Evolutionary conservation across 1,140 invertebrate species (phyloP).

Genomic region (Rhynchophorus ferrugineus): DNA sequence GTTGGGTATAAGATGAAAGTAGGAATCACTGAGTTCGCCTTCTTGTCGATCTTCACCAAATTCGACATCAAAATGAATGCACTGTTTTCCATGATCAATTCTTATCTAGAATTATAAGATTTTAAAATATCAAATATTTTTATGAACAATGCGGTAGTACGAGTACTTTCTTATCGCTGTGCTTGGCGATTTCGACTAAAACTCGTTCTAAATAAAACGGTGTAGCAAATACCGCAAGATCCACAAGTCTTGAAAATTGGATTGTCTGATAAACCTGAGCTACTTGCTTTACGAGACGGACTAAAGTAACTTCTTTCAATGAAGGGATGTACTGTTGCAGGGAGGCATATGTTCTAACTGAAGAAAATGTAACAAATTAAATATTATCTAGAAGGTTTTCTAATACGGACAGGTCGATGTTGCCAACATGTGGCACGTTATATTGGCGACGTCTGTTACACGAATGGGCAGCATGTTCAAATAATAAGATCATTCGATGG

Average conservation of each 20-base stretch:
- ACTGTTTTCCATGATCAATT: constrained; percentile 53
- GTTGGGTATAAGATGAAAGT: constrained; percentile 89
- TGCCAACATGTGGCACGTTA: no score
- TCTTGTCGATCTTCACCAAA: constrained; percentile 86
- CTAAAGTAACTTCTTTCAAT: constrained; percentile 86
- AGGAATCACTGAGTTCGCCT: constrained; percentile 86
- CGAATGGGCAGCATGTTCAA: no score
- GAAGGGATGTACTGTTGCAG: constrained; percentile 76
- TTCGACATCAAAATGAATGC: constrained; percentile 89
- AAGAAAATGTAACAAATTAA: constrained; percentile 36
- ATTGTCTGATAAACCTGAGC: constrained; percentile 94
- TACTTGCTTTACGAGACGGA: constrained; percentile 81
- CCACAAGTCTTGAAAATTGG: constrained; percentile 73
- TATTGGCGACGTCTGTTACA: no score
- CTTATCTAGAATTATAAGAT: constrained; percentile 14
- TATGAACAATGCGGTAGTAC: neutral
- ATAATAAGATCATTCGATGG: no score
- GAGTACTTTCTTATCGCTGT: constrained; percentile 88
- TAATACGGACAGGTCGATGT: neutral
- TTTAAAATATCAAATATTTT: neutral
- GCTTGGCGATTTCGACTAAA: constrained; percentile 86
- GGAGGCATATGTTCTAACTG: constrained; percentile 55
- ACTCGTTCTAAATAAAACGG: constrained; percentile 83
- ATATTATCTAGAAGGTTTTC: neutral
- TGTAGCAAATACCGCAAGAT: constrained; percentile 80